Percentiles rank a stretch among this genome's conserved stretches.
Evolutionary conservation across 2,113 vertebrate genomes (phyloP).

Genomic region (Ranitomeya imitator): DNA sequence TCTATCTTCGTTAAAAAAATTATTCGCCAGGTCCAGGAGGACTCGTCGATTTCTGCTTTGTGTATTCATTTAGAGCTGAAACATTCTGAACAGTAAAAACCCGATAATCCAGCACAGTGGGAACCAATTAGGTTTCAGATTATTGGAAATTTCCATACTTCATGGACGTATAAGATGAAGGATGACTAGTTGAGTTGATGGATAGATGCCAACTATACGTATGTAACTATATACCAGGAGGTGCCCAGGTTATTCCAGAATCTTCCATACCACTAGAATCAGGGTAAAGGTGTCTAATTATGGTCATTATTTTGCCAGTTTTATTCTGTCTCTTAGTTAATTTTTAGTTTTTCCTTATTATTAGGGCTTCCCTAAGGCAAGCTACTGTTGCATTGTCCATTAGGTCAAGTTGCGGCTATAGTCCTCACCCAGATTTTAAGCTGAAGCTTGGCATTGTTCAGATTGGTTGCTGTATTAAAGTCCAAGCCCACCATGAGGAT

Average conservation of each 20-base stretch:
- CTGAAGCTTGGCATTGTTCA: background rate
- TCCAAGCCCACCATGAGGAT: background rate
- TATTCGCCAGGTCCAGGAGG: slow-evolving; percentile 6
- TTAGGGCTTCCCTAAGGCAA: no score
- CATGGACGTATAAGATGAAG: background rate
- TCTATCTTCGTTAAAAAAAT: slow-evolving; percentile 2
- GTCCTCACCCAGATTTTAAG: background rate
- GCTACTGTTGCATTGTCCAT: no score
- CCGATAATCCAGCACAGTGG: background rate
- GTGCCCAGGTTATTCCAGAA: no score
- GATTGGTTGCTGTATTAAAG: background rate
- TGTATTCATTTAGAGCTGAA: background rate
- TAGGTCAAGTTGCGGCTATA: background rate
- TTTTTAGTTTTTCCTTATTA: no score
- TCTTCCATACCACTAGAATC: no score
- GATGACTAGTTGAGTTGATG: background rate
- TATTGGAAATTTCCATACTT: background rate
- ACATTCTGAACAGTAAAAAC: background rate
- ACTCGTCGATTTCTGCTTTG: slow-evolving; percentile 16
- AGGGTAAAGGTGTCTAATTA: no score
- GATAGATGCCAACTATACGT: no score
- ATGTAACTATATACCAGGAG: no score
- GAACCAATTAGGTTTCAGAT: background rate
- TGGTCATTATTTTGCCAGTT: no score
- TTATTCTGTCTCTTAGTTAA: no score